A percentile compares a stretch with the other conserved stretches of the same genome.
These are phyloP conservation scores for Onychomys torridus DNA, from an alignment of 2,797 vertebrate genomes.

Conservation along the genomic window DNA sequence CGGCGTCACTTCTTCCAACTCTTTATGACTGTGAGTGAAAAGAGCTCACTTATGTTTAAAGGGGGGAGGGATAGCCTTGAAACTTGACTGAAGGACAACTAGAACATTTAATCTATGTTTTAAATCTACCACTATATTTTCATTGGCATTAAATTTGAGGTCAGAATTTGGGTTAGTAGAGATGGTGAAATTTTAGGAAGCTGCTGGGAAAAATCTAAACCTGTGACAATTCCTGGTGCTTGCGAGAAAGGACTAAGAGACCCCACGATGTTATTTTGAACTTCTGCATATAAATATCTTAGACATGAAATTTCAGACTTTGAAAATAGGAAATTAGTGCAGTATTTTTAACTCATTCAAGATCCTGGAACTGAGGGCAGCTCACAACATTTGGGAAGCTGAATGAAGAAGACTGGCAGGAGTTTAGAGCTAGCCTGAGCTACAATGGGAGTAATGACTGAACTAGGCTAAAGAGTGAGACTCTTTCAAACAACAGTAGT, in stretches of 20 bases:
- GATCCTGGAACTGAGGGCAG: not conserved
- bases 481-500: not conserved
- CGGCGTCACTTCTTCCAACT: not conserved
- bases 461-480: not conserved
- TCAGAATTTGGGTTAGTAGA: not conserved
- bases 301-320: not conserved
- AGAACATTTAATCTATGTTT: not conserved
- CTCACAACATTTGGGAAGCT: not conserved
- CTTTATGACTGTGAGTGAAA: not conserved
- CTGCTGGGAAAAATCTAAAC: not conserved
- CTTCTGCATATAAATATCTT: not conserved
- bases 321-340: not conserved
- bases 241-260: not conserved
- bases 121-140: not conserved
- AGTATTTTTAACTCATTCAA: not conserved
- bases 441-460: not conserved
- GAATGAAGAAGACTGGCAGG: not conserved
- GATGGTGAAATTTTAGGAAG: not conserved
- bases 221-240: not conserved
- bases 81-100: not conserved
- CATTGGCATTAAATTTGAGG: not conserved
- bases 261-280: not conserved
- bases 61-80: accelerated
- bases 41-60: not conserved
- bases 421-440: not conserved